These are phyloP conservation scores for Ivindomyrus marchei DNA, from an alignment of 2,113 vertebrate genomes.

Conservation along the genomic window DNA sequence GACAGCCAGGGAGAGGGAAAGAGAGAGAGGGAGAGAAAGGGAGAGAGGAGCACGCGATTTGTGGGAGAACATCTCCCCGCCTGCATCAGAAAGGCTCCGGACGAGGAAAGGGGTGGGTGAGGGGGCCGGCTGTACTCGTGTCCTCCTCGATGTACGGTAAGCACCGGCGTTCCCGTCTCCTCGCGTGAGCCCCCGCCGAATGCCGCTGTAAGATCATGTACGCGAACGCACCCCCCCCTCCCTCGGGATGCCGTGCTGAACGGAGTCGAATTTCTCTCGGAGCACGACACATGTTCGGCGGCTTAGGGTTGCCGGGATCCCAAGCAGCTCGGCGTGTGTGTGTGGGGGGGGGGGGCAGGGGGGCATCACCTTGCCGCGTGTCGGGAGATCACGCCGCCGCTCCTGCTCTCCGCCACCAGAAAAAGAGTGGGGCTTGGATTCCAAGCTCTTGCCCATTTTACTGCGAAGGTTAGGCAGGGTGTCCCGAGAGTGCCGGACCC, in stretches of 20 bases:
- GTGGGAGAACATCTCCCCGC: conserved; percentile 1
- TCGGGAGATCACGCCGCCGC: background rate
- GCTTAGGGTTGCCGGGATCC: background rate
- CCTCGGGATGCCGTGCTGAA: background rate
- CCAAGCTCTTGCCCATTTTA: background rate
- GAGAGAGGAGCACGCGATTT: background rate
- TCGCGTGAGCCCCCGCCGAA: background rate
- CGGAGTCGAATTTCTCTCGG: background rate
- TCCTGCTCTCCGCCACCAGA: background rate
- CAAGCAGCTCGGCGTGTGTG: background rate
- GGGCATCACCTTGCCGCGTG: background rate
- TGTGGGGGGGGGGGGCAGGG: too few species aligned
- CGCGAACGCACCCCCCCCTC: background rate
- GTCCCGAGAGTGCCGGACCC: background rate
- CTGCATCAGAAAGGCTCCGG: background rate
- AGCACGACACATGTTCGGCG: background rate
- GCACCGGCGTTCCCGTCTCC: background rate
- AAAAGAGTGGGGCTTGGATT: background rate
- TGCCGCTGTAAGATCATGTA: background rate
- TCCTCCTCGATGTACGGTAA: conserved; percentile 25
- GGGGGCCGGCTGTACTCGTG: background rate
- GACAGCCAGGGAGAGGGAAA: background rate
- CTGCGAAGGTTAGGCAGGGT: background rate
- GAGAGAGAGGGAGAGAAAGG: background rate
- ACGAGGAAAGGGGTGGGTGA: conserved; percentile 4